Base-by-base conservation (phyloP, 2,797 vertebrate species). In the Acomys russatus region DNA sequence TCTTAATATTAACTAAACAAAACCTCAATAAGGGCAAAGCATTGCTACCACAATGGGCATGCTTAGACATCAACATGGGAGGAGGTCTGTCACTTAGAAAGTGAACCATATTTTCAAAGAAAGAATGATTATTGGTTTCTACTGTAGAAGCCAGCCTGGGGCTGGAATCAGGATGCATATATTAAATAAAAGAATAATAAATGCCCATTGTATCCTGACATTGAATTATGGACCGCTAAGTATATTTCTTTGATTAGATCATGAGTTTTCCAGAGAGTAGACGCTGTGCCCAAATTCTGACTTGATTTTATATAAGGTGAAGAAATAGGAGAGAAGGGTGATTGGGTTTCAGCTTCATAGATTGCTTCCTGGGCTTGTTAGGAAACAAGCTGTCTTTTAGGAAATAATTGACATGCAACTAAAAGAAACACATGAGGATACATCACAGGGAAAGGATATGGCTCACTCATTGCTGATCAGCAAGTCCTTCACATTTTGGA, bases 221-320 rank as follows among this genome's bases (percentile, higher is more conserved):
- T 54, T 78, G 9, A 95, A 95, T 96, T 95, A 84, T 9, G 83
- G 66, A 30, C 54, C 95, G 23, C 91, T 96, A 92, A 91, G 71
- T 88, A 94, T 84, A 95, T 79, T 93, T 92, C 78, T 83, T 96
- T 92, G 70, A 96, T 97, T 94, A 92, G 70, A 97, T 94, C 77
- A 90, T 61, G 35, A 90, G n/a, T 96, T 96, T 96, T 80, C 61
- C 91, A 95, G 86, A 95, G 73, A 91, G 71, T 44, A 91, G 66
- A 95, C 84, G 70, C n/a, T 33, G 86, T 82, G 54, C 71, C 15
- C 17, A 11, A 93, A 92, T 80, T 93, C 91, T 86, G 90, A 96
- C 49, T 86, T 84, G 90, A 95, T 93, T 96, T 95, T 23, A 66
- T 70, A 71, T 66, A 88, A 84, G 76, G 71, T 92, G 25, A 54